phyloP scores from a whole-genome alignment of 2,888 invertebrate species.

The Priocnemis perturbator region DNA sequence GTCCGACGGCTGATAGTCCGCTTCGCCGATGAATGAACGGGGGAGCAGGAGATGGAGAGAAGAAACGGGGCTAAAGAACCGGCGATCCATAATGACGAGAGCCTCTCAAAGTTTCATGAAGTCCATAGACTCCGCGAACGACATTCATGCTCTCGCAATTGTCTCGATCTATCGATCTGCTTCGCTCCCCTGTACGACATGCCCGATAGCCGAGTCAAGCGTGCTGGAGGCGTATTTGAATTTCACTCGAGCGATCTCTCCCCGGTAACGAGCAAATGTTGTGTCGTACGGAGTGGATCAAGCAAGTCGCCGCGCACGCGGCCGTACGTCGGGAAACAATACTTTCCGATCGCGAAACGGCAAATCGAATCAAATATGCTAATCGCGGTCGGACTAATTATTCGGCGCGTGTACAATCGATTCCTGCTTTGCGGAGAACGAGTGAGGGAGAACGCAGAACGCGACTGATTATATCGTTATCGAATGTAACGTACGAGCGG shows the following conservation, averaged over 20 bases:
- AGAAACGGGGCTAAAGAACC: conserved; percentile 25
- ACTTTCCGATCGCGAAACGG: too few relatives aligned
- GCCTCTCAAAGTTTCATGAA: conserved; percentile 63
- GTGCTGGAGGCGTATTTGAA: too few relatives aligned
- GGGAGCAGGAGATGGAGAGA: neutral
- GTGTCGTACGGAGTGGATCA: neutral
- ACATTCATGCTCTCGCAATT: conserved; percentile 9
- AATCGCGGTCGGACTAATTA: too few relatives aligned
- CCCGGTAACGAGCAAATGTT: too few relatives aligned
- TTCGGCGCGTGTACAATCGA: too few relatives aligned
- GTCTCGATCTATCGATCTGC: conserved; percentile 33
- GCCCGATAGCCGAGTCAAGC: neutral
- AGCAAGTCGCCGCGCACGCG: too few relatives aligned
- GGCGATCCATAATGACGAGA: conserved; percentile 64
- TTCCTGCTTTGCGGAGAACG: too few relatives aligned
- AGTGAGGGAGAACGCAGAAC: too few relatives aligned
- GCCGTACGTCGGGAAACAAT: neutral
- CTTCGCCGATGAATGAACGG: conserved; percentile 49
- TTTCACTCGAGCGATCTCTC: neutral
- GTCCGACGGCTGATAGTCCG: conserved; percentile 35
- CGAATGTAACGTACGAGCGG: too few relatives aligned
- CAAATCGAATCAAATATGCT: too few relatives aligned
- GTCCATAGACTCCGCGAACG: conserved; percentile 46
- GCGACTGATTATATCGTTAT: conserved; percentile 20
- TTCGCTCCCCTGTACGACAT: neutral